These are phyloP conservation scores for Drosophila seguyi DNA, from an alignment of 1,140 invertebrate species.

Conservation along the genomic window DNA sequence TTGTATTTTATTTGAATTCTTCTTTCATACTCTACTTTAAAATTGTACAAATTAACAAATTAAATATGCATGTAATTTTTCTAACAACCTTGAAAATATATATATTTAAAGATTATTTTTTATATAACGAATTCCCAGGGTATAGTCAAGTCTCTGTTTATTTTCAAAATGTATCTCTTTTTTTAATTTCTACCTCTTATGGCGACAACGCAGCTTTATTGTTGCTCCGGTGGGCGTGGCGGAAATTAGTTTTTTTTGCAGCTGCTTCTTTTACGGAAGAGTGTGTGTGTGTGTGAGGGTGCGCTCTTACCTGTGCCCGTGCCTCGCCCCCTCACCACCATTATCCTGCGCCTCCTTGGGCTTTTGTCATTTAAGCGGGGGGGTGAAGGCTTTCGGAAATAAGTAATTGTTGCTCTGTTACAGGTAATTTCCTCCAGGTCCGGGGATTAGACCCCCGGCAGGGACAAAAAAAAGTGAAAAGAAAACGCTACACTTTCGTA, in stretches of 20 bases:
- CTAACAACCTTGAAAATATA: background rate
- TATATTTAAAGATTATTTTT: background rate
- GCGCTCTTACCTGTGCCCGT: constrained; percentile 1
- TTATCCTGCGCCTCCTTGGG: constrained; percentile 31
- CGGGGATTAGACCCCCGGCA: constrained; percentile 35
- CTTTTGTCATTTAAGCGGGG: constrained; percentile 50
- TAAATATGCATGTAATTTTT: background rate
- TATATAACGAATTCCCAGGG: background rate
- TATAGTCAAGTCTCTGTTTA: background rate
- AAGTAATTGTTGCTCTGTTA: constrained; percentile 65
- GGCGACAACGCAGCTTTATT: constrained; percentile 39
- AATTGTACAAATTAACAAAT: too few relatives aligned
- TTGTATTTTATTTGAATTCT: too few relatives aligned
- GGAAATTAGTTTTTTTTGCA: constrained; percentile 67
- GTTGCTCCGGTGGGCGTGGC: constrained; percentile 53
- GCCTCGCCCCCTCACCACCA: constrained; percentile 1
- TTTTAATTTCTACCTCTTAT: constrained; percentile 42
- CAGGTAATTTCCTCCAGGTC: constrained; percentile 65
- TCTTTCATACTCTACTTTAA: too few relatives aligned
- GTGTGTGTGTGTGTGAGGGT: background rate
- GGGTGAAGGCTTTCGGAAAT: constrained; percentile 56
- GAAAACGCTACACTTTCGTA: constrained; percentile 2
- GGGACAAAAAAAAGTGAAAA: constrained; percentile 4
- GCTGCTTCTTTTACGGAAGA: background rate
- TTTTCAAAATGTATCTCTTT: background rate